Evolutionary conservation across 2,113 vertebrate species (phyloP).

Genomic region (Tachysurus vachellii): DNA sequence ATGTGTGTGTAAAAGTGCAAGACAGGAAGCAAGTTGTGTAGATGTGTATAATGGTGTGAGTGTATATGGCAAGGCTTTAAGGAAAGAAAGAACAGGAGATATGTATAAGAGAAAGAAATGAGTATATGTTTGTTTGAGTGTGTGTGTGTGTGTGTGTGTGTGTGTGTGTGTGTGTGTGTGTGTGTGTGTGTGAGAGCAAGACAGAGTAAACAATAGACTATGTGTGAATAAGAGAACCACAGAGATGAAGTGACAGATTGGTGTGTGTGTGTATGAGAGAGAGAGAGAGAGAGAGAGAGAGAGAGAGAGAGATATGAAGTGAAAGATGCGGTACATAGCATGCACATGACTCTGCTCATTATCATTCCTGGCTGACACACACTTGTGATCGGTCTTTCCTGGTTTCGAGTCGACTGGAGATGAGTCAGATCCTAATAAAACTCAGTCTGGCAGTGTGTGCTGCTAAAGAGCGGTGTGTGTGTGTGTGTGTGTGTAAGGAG

Average conservation of each 20-base stretch:
- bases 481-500: conserved; percentile 1
- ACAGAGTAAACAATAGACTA: neutral
- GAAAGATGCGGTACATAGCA: neutral
- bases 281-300: neutral
- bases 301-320: neutral
- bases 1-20: neutral
- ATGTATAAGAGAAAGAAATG: neutral
- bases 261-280: neutral
- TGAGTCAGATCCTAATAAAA: conserved; percentile 46
- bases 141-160: neutral
- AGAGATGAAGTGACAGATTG: neutral
- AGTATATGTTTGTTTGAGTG: neutral
- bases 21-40: neutral
- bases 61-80: neutral
- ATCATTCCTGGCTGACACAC: conserved; percentile 41
- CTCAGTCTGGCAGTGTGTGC: conserved; percentile 27
- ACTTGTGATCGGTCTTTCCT: conserved; percentile 43
- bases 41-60: neutral
- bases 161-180: neutral
- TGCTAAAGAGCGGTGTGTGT: conserved; percentile 19
- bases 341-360: conserved; percentile 41
- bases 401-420: conserved; percentile 36
- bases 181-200: neutral
- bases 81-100: neutral
- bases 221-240: neutral